A percentile compares a stretch with the other conserved stretches of the same genome.
Evolutionary conservation across 2,888 invertebrate species (phyloP).

Genomic region (Drosophila testacea): DNA sequence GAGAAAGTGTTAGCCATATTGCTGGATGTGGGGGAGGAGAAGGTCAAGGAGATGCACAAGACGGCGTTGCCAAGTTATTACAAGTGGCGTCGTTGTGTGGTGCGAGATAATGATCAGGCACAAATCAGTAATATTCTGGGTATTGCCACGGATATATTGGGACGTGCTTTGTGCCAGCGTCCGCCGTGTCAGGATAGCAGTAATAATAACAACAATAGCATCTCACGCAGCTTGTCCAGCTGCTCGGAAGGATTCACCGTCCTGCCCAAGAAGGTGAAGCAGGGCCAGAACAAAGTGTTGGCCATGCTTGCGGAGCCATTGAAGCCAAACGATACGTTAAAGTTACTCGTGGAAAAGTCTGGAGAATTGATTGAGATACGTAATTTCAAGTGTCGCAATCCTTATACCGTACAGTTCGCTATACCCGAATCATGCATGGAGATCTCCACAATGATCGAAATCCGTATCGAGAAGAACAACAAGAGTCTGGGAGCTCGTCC

Average conservation of each 20-base stretch:
- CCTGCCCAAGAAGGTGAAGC: conserved; percentile 84
- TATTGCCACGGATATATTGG: conserved; percentile 91
- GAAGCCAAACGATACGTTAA: conserved; percentile 90
- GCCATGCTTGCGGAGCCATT: conserved; percentile 92
- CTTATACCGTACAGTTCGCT: conserved; percentile 93
- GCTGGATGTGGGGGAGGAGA: conserved; percentile 91
- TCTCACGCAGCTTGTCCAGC: conserved; percentile 82
- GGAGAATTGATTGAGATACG: conserved; percentile 91
- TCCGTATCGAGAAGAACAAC: conserved; percentile 93
- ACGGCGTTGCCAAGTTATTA: conserved; percentile 90
- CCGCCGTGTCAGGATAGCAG: conserved; percentile 88
- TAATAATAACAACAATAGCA: conserved; percentile 82
- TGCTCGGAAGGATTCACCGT: conserved; percentile 85
- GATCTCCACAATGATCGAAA: conserved; percentile 92
- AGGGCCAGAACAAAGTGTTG: conserved; percentile 92
- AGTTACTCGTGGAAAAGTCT: conserved; percentile 92
- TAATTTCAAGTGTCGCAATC: conserved; percentile 92
- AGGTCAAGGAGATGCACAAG: conserved; percentile 89
- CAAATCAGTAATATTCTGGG: conserved; percentile 94
- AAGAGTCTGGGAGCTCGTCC: conserved; percentile 92
- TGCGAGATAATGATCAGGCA: conserved; percentile 93
- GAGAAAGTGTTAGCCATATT: conserved; percentile 93
- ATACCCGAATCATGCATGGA: conserved; percentile 93
- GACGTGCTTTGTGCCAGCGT: conserved; percentile 87
- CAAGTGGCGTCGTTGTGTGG: conserved; percentile 92